Evolutionary conservation across 2,113 vertebrate genomes (phyloP), one percentile per base, ranked within the genome.

Genomic region (Scophthalmus maximus): DNA sequence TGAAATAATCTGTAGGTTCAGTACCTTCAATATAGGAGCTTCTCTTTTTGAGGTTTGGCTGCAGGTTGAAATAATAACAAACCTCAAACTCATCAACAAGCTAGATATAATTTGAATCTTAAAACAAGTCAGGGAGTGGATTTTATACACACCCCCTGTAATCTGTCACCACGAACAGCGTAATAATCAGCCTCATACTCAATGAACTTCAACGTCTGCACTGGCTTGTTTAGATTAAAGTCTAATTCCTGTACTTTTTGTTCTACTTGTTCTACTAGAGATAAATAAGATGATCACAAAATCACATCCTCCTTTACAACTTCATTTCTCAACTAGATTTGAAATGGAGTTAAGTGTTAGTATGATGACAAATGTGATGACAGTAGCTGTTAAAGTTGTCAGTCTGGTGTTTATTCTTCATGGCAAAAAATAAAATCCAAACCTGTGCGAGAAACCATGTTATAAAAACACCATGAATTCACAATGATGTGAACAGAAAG

Each of bases 301-400:
- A 20, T 22, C 51, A 25, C 10, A 11, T 26, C 18, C 59, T 20
- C 46, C 18, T 32, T 42, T 18, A 22, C 23, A 46, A n/a, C 58
- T 40, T 47, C 5, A 60, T 58, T 30, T 70, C 18, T 68, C 10
- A 11, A 42, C 25, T 18, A 20, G 20, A 52, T 12, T 29, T 9
- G 38, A 83, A 27, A 79, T 55, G 40, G 25, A 57, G 79, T 78
- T 76, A 52, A 22, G 27, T 58, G 77, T 84, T 82, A 84, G 83
- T 80, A 38, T 56, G 71, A 84, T 56, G 42, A 46, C 7, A 46
- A 18, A 58, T 10, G 49, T 25, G 50, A 62, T 61, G 73, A 40
- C 29, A 29, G 47, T 18, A 4, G 69, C 22, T 69, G 69, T 78
- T 71, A 65, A 72, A 44, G 27, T 42, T 59, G 32, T 68, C 36